Evolutionary conservation across 2,797 vertebrate genomes (phyloP), one percentile per base, ranked within the genome.

Genomic region (Syngnathus acus): DNA sequence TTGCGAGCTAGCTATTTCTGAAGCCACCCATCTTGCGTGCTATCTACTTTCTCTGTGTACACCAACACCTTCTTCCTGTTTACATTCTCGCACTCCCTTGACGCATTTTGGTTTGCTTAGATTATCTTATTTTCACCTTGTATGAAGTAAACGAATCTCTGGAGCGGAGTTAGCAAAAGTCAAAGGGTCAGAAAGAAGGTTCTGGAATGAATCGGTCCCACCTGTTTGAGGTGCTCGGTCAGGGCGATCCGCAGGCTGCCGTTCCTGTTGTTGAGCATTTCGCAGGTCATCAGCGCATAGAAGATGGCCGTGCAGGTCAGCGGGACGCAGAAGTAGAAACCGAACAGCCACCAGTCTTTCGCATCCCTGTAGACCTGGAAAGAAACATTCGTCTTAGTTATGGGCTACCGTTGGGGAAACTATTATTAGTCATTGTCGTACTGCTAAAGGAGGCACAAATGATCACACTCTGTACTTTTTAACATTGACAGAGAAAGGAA

Each of bases 271-370:
- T 93, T 94, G 62, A 99, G 84, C 97, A 99, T 99, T 91, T 98
- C 95, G 69, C 89, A 91, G 14, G 95, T 97, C 97, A 99, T 99
- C 78, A 98, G 86, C 0, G 96, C 94, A 80, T 99, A 99, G 84
- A 99, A 99, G 75, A 97, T 67, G 1, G 92, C 96, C 0, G 95
- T 98, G 82, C 95, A 99, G 16, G 84, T 85, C 76, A 99, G 85
- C 0, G 97, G 97, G 62, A 98, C 89, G 53, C 94, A 97, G 78
- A 99, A 99, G 79, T 99, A 99, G 87, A 97, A 97, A 47, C 94
- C 94, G 39, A 99, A 98, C 48, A 98, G 84, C 97, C 97, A 99
- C 97, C 97, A 99, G 74, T 95, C 95, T 82, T 99, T 99, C 43
- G 80, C 90, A 0, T 91, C n/a, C 66, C 65, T 88, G 66, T 99